phyloP scores from a whole-genome alignment of 2,888 invertebrate species.

The Scaptomyza tumidula region DNA sequence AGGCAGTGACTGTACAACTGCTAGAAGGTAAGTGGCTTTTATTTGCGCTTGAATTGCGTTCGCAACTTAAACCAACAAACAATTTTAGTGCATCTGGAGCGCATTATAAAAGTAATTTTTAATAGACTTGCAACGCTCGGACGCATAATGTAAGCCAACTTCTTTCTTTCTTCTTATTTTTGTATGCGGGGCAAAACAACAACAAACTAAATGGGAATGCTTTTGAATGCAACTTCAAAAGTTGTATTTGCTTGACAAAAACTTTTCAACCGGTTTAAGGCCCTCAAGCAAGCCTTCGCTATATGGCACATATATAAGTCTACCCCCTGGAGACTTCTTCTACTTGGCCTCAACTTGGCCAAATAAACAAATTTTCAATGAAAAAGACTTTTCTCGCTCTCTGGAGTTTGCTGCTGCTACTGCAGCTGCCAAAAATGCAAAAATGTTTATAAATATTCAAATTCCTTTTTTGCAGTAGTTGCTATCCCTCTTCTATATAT shows the following conservation, averaged over 20 bases:
- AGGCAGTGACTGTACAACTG: conserved; percentile 14
- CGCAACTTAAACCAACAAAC: conserved; percentile 21
- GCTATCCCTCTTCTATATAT: conserved; percentile 19
- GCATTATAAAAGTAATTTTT: conserved; percentile 56
- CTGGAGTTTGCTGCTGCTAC: conserved; percentile 4
- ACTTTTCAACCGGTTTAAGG: conserved; percentile 34
- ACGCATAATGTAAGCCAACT: conserved; percentile 62
- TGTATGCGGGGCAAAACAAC: conserved; percentile 7
- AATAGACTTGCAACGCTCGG: conserved; percentile 68
- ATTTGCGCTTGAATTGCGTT: conserved; percentile 19
- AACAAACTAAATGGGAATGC: conserved; percentile 25
- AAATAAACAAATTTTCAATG: conserved; percentile 79
- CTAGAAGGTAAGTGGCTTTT: conserved; percentile 21
- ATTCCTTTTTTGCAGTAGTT: conserved; percentile 58
- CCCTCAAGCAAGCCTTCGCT: no score
- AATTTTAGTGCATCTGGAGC: conserved; percentile 16
- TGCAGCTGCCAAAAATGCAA: conserved; percentile 71
- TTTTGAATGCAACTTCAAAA: conserved; percentile 65
- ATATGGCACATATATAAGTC: conserved; percentile 7
- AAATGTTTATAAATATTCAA: conserved; percentile 79
- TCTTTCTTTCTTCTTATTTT: conserved; percentile 12
- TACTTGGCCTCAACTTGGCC: conserved; percentile 59
- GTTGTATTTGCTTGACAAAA: conserved; percentile 70
- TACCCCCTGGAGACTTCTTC: conserved; percentile 50
- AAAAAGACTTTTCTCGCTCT: conserved; percentile 43